These are phyloP conservation scores for Lucinisca nassula DNA, from an alignment of 2,888 invertebrate species.

Conservation along the genomic window DNA sequence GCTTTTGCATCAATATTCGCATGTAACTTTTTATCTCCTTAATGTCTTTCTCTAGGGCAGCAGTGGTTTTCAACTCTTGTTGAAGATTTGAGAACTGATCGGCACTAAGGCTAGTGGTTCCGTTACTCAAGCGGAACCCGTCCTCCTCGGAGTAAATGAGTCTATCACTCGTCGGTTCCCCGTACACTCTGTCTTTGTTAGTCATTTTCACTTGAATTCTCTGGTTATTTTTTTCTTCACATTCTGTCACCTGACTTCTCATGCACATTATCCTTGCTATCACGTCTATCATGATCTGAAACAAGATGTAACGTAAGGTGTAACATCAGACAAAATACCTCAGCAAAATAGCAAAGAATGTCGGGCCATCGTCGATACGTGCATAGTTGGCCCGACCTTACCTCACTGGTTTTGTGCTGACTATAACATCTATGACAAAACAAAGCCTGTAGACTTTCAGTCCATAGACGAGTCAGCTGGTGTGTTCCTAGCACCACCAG, in stretches of 20 bases:
- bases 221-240: conserved; percentile 43
- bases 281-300: conserved; percentile 85
- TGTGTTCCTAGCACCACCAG: too few relatives aligned
- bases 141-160: conserved; percentile 79
- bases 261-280: conserved; percentile 85
- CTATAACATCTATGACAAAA: too few relatives aligned
- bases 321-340: too few relatives aligned
- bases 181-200: conserved; percentile 69
- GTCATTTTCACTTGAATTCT: conserved; percentile 30
- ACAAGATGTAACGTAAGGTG: too few relatives aligned
- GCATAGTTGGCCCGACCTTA: too few relatives aligned
- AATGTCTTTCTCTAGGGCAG: conserved; percentile 82
- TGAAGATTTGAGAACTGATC: conserved; percentile 8
- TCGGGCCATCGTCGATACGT: too few relatives aligned
- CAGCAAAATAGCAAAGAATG: too few relatives aligned
- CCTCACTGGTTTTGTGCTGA: too few relatives aligned
- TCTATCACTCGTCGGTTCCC: conserved; percentile 76
- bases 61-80: conserved; percentile 50
- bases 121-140: conserved; percentile 48
- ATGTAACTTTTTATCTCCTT: conserved; percentile 83
- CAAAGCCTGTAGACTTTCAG: too few relatives aligned
- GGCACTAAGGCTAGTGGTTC: conserved; percentile 22
- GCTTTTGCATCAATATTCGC: conserved; percentile 78
- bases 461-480: too few relatives aligned
- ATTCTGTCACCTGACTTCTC: conserved; percentile 76